Evolutionary conservation across 2,888 invertebrate genomes (phyloP), one percentile per base, ranked within the genome.

Genomic region (Chirona hameri): DNA sequence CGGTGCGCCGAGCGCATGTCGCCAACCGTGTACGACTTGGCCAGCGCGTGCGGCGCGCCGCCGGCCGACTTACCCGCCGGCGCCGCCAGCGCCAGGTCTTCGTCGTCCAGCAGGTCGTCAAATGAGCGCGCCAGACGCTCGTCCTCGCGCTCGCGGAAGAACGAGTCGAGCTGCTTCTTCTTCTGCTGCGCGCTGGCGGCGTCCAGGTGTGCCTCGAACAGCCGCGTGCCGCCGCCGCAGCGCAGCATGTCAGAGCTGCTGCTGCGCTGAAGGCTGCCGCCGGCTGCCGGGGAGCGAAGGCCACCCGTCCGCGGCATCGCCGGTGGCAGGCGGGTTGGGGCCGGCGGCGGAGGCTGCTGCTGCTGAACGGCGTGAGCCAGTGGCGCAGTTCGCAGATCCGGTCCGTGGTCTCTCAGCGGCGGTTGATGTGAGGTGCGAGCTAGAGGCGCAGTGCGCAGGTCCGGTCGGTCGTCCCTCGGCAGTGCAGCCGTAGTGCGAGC

Each of bases 251-350:
- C 76, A 4, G 76, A 76, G 76, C 76, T 76, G 39, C 81, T 83
- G 83, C n/a, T 83, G 81, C n/a, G 76, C 60, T 18, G 84, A 82
- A 31, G 82, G 69, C n/a, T 65, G 69, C 83, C 84, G 83, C 1
- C 84, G 82, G 29, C 81, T 82, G 81, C 83, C 83, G 72, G 81
- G 81, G 46, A 79, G n/a, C 12, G 82, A 29, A 18, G 83, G 82
- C 21, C 82, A 82, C 15, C 83, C 83, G 31, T 83, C 83, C 81
- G 80, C 55, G 15, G 83, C 82, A 0, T 81, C 83, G 1, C 82
- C 82, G 18, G 84, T 82, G 18, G 83, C 84, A 10, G 81, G 60
- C n/a, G 81, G 29, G 1, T 83, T 76, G 52, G 83, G 72, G 21
- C 83, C 84, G 52, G 83, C 83, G 0, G 81, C 82, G 65, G 55